Evolutionary conservation across 2,888 invertebrate species (phyloP).

Genomic region (Sericinus montela): DNA sequence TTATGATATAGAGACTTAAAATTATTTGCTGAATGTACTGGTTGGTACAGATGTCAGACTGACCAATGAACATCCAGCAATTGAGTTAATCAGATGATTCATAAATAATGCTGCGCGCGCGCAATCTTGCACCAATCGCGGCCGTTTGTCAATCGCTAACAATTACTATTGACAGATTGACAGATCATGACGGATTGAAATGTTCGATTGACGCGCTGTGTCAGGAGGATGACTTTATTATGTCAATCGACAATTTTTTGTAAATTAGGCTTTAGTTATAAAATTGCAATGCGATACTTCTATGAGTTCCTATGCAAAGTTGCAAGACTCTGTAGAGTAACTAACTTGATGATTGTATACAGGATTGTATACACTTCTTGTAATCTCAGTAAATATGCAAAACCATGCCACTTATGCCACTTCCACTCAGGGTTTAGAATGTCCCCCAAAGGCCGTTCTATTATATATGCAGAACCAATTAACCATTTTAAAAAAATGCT

Average conservation of each 20-base stretch:
- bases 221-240: slow-evolving; percentile 27
- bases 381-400: no score
- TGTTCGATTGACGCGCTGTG: slow-evolving; percentile 30
- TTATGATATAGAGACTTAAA: no score
- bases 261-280: slow-evolving; percentile 9
- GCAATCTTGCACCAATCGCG: slow-evolving; percentile 37
- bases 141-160: slow-evolving; percentile 44
- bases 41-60: no score
- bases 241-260: slow-evolving; percentile 20
- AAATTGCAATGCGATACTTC: background rate
- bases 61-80: slow-evolving; percentile 7
- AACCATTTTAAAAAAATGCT: no score
- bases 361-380: no score
- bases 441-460: slow-evolving; percentile 44
- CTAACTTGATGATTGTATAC: no score
- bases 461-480: no score
- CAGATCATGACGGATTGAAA: slow-evolving; percentile 50
- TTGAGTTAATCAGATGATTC: slow-evolving; percentile 35
- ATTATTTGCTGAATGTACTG: no score
- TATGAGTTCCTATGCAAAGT: no score
- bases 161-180: slow-evolving; percentile 38
- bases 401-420: slow-evolving; percentile 40
- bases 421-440: slow-evolving; percentile 33
- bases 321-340: no score
- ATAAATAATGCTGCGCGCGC: slow-evolving; percentile 43